Evolutionary conservation across 1,140 invertebrate species (phyloP), one percentile per base, ranked within the genome.

Genomic region (Phortica variegata): DNA sequence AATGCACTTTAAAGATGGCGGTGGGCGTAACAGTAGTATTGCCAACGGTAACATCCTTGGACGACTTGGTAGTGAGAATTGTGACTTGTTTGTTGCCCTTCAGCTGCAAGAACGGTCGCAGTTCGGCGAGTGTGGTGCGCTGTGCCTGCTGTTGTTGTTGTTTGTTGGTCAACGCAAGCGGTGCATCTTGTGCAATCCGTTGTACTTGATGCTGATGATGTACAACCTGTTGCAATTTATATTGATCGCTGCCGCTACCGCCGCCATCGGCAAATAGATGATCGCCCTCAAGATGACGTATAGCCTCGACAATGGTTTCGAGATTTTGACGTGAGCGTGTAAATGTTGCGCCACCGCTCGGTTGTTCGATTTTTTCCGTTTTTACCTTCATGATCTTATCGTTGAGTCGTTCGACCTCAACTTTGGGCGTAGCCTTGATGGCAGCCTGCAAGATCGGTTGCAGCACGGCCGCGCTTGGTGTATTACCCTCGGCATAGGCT

Each of bases 281-380:
- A 75, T 96, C 92, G 6, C 96, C 95, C 76, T 98, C 96, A 46
- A 98, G 79, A n/a, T 76, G 95, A 29, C 94, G 84, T 58, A 98
- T 98, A 18, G 96, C 96, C 73, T 98, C 95, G 7, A 97, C 93
- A 51, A 98, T 98, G 2, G 95, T 97, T 74, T 98, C 93, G 49
- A 98, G 79, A 75, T 97, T 98, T 68, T 95, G 90, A 31, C 93
- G 84, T 37, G 91, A 93, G 20, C 85, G 90, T 15, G 88, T 62
- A 19, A 69, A 66, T 12, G 59, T 53, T 1, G 56, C 47, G 7
- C 55, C 49, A 32, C 33, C 54, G 17, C 57, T 54, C 0, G 56
- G 58, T 48, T 69, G 61, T 20, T 66, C 65, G 10, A 66, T 50
- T 39, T 75, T 73, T 40, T 70, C 68, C n/a, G 69, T 47, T 49